Evolutionary conservation across 2,113 vertebrate species (phyloP).

Genomic region (Columbina picui): DNA sequence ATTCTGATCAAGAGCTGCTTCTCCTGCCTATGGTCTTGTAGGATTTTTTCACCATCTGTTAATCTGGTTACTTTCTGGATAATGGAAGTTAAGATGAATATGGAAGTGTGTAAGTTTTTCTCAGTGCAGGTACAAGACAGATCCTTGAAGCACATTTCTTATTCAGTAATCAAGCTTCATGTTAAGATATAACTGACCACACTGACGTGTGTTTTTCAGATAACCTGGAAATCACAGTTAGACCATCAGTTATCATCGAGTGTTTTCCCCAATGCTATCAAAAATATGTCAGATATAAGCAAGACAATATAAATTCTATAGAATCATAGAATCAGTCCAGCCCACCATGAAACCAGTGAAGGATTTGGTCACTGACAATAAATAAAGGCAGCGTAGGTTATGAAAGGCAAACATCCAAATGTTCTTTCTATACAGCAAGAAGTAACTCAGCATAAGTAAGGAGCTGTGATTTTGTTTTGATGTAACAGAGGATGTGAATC

Average conservation of each 20-base stretch:
- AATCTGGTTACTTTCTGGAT: neutral
- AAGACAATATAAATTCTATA: neutral
- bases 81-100: neutral
- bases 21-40: neutral
- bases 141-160: neutral
- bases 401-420: neutral
- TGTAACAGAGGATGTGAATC: neutral
- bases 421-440: neutral
- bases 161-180: neutral
- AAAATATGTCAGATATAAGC: neutral
- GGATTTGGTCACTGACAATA: neutral
- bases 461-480: neutral
- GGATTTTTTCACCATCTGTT: neutral
- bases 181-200: neutral
- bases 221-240: neutral
- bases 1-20: neutral
- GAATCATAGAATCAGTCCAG: neutral
- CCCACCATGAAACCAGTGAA: neutral
- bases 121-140: neutral
- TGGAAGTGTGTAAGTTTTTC: neutral
- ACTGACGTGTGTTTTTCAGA: neutral
- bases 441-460: neutral
- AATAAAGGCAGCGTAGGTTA: neutral
- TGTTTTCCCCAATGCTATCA: neutral
- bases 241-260: neutral